Evolutionary conservation across 1,140 invertebrate genomes (phyloP).

Genomic region (Dinoponera quadriceps): DNA sequence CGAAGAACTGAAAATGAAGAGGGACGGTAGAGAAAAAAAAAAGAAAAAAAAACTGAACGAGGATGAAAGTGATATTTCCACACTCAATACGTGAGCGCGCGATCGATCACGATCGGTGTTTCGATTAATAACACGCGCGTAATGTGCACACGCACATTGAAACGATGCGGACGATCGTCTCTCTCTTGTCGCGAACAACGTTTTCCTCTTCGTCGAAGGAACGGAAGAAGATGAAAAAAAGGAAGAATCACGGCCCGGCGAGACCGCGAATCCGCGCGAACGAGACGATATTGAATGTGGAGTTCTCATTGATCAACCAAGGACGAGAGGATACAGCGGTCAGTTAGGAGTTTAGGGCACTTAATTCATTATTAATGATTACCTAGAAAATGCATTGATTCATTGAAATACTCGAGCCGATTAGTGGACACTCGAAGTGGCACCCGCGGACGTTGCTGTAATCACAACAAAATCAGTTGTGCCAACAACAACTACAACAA

Average conservation of each 20-base stretch:
- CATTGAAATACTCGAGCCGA: constrained; percentile 85
- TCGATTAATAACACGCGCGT: too few relatives aligned
- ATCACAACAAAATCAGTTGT: constrained; percentile 87
- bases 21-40: constrained; percentile 7
- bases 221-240: neutral
- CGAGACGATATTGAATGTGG: constrained; percentile 71
- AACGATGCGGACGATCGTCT: neutral
- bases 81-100: constrained; percentile 63
- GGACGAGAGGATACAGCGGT: constrained; percentile 74
- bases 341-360: constrained; percentile 78
- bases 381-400: constrained; percentile 86
- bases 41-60: constrained; percentile 58
- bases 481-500: constrained; percentile 82
- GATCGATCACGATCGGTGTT: neutral
- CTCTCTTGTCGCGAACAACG: constrained; percentile 4
- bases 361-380: constrained; percentile 85
- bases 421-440: constrained; percentile 85
- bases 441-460: constrained; percentile 85
- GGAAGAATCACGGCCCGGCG: neutral
- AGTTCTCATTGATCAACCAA: constrained; percentile 61
- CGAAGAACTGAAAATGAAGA: constrained; percentile 66
- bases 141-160: too few relatives aligned
- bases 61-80: constrained; percentile 65
- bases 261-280: constrained; percentile 1
- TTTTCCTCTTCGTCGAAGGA: constrained; percentile 4